Percentiles rank a stretch among this genome's conserved stretches.
Evolutionary conservation across 2,797 vertebrate species (phyloP).

Genomic region (Lindbergichthys nudifrons): DNA sequence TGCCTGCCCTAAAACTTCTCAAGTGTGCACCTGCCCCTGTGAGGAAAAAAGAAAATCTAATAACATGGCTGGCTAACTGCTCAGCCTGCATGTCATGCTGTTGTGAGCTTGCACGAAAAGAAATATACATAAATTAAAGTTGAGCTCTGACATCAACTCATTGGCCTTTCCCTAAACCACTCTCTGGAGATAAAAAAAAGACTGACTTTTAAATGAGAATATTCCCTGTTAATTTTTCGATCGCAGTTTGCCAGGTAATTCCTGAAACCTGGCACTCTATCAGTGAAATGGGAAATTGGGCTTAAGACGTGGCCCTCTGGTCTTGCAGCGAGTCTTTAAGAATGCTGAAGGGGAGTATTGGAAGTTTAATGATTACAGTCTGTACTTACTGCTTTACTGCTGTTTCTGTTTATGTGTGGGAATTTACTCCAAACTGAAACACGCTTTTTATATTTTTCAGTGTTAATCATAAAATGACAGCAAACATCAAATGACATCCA

Average conservation of each 20-base stretch:
- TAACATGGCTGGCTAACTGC: constrained; percentile 84
- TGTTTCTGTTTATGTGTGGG: constrained; percentile 11
- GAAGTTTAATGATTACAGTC: constrained; percentile 52
- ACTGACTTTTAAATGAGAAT: constrained; percentile 52
- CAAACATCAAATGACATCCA: constrained; percentile 2
- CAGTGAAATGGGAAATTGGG: constrained; percentile 64
- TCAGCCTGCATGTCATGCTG: constrained; percentile 77
- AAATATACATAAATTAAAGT: constrained; percentile 81
- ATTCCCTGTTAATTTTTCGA: constrained; percentile 69
- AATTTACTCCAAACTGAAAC: constrained; percentile 19
- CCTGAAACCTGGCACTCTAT: constrained; percentile 65
- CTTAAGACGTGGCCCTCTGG: constrained; percentile 66
- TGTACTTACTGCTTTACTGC: constrained; percentile 20
- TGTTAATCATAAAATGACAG: constrained; percentile 11
- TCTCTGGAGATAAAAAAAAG: constrained; percentile 57
- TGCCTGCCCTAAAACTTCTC: constrained; percentile 38
- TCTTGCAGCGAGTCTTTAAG: constrained; percentile 53
- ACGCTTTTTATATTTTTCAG: background rate
- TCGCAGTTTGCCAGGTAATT: constrained; percentile 73
- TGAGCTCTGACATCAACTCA: constrained; percentile 73
- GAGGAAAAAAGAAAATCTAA: constrained; percentile 73
- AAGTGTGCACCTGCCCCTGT: constrained; percentile 41
- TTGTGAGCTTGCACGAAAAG: constrained; percentile 73
- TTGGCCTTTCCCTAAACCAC: constrained; percentile 65
- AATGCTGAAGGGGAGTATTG: constrained; percentile 44